These are phyloP conservation scores for Drosophila trapezifrons DNA, from an alignment of 1,140 invertebrate species.

Conservation along the genomic window DNA sequence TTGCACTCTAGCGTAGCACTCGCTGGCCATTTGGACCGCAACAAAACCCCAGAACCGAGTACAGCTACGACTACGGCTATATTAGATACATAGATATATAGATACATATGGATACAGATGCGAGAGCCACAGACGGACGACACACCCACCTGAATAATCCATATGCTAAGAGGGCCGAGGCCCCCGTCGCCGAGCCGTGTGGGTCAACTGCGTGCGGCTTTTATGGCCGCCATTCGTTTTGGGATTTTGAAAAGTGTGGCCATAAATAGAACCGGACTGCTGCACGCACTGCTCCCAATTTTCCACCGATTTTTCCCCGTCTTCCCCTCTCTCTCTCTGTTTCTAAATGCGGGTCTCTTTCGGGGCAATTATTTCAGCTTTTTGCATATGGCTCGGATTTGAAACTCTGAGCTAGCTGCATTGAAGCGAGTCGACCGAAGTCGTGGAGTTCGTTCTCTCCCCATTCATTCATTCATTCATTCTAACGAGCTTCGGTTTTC, in stretches of 20 bases:
- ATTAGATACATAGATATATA: constrained; percentile 3
- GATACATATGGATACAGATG: constrained; percentile 19
- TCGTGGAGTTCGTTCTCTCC: constrained; percentile 8
- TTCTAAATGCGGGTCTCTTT: constrained; percentile 18
- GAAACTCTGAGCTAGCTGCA: constrained; percentile 33
- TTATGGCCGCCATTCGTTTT: constrained; percentile 49
- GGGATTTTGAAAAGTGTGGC: constrained; percentile 44
- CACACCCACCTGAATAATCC: constrained; percentile 68
- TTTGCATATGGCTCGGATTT: constrained; percentile 36
- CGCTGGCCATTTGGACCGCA: constrained; percentile 59
- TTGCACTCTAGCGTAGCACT: constrained; percentile 51
- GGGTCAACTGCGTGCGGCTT: constrained; percentile 64
- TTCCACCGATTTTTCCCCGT: constrained; percentile 7
- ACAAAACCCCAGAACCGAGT: constrained; percentile 24
- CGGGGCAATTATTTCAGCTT: constrained; percentile 61
- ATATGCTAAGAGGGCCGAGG: constrained; percentile 46
- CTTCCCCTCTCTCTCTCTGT: background rate
- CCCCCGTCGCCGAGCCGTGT: constrained; percentile 33
- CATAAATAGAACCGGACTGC: constrained; percentile 58
- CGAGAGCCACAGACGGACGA: constrained; percentile 24
- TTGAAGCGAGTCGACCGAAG: constrained; percentile 36
- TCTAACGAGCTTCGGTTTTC: constrained; percentile 50
- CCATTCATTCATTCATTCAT: constrained; percentile 58
- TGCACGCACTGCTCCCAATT: constrained; percentile 64
- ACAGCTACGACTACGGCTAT: constrained; percentile 13